Evolutionary conservation across 1,140 invertebrate species (phyloP).

Genomic region (Drosophila obscura): DNA sequence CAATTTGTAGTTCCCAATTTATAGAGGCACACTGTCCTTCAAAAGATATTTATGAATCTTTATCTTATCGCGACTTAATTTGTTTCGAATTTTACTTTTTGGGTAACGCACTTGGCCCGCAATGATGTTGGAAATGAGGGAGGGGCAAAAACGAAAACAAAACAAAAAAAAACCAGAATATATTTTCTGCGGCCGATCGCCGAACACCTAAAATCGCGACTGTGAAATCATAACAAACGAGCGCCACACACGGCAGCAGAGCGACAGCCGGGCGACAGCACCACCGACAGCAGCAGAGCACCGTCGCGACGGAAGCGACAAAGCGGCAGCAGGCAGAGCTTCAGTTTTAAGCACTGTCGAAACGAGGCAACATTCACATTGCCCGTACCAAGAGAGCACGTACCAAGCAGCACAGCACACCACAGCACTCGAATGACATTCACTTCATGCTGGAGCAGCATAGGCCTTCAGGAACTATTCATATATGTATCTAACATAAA

Average conservation of each 20-base stretch:
- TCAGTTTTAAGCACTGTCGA: too few species aligned
- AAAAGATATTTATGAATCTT: conserved; percentile 21
- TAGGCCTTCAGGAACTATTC: too few species aligned
- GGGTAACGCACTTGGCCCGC: conserved; percentile 42
- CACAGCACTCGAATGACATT: too few species aligned
- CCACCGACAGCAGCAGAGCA: conserved; percentile 27
- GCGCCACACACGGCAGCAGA: conserved; percentile 41
- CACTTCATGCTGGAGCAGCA: too few species aligned
- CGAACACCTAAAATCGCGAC: conserved; percentile 78
- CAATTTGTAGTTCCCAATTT: conserved; percentile 12
- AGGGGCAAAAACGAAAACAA: conserved; percentile 1
- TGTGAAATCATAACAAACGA: conserved; percentile 81
- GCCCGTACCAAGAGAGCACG: too few species aligned
- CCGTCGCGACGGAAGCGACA: too few species aligned
- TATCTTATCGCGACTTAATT: conserved; percentile 43
- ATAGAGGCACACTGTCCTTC: background rate
- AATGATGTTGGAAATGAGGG: background rate
- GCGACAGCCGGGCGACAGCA: background rate
- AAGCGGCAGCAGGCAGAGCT: too few species aligned
- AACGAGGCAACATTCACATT: too few species aligned
- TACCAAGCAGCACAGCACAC: too few species aligned
- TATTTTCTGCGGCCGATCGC: conserved; percentile 68
- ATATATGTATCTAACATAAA: too few species aligned
- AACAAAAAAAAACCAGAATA: conserved; percentile 38
- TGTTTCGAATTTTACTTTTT: conserved; percentile 4